phyloP scores from a whole-genome alignment of 2,113 vertebrate genomes.

The Sander lucioperca region DNA sequence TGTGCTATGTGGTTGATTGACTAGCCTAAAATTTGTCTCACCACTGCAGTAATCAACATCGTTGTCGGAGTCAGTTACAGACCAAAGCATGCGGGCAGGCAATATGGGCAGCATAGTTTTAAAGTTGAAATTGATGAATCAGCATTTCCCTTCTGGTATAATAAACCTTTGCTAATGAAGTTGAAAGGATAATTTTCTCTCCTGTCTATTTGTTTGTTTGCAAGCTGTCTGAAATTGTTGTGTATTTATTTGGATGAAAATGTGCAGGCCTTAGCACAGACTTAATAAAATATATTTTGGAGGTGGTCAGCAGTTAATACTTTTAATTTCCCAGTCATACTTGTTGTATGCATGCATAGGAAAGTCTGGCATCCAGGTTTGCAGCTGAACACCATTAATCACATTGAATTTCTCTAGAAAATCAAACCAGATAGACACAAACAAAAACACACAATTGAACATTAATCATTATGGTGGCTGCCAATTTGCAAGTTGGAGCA shows the following conservation, averaged over 20 bases:
- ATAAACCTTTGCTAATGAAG: conserved; percentile 33
- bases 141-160: conserved; percentile 30
- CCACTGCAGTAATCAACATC: conserved; percentile 26
- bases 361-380: not conserved
- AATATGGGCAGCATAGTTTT: not conserved
- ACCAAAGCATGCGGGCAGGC: not conserved
- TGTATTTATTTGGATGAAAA: not conserved
- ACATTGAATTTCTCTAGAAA: not conserved
- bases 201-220: conserved; percentile 12
- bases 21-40: conserved; percentile 41
- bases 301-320: not conserved
- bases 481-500: not conserved
- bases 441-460: not conserved
- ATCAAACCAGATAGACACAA: not conserved
- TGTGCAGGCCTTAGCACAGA: not conserved
- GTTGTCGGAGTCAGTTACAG: conserved; percentile 30
- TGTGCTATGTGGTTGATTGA: conserved; percentile 57
- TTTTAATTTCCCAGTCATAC: not conserved
- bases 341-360: not conserved
- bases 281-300: conserved; percentile 1
- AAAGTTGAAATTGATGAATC: conserved; percentile 22
- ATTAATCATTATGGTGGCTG: not conserved
- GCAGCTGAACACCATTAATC: not conserved
- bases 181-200: conserved; percentile 5
- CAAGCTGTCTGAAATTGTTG: conserved; percentile 11